These are phyloP conservation scores for Balaenoptera acutorostrata DNA, from an alignment of 2,113 vertebrate genomes.

Conservation along the genomic window DNA sequence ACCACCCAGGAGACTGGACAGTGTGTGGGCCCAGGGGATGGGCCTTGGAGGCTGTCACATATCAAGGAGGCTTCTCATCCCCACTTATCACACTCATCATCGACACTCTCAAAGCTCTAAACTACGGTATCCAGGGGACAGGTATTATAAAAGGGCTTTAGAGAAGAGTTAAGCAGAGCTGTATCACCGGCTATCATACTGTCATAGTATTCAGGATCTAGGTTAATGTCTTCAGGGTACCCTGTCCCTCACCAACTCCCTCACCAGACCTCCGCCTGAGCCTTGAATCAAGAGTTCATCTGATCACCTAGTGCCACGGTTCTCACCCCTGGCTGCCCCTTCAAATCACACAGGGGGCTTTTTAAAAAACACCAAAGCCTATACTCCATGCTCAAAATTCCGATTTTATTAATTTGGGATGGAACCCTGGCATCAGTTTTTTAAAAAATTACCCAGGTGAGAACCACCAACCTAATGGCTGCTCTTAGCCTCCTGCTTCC, in stretches of 20 bases:
- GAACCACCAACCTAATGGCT: background rate
- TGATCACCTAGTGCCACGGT: background rate
- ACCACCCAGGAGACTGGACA: background rate
- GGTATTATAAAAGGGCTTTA: background rate
- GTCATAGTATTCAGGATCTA: background rate
- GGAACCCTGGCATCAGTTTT: background rate
- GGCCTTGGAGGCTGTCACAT: background rate
- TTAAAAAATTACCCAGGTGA: background rate
- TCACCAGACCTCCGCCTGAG: background rate
- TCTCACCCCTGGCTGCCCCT: background rate
- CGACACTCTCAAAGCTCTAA: background rate
- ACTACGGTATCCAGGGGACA: background rate
- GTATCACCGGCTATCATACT: background rate
- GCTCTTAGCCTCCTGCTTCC: background rate
- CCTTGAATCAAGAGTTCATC: background rate
- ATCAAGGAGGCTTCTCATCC: background rate
- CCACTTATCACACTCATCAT: background rate
- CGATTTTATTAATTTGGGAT: background rate
- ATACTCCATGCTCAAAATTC: background rate
- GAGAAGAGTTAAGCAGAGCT: background rate
- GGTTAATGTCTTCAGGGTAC: background rate
- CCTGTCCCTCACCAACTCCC: background rate
- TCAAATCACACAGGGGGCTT: background rate
- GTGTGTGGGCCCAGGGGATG: background rate
- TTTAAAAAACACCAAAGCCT: background rate